These are phyloP conservation scores for Lutjanus erythropterus DNA, from an alignment of 2,113 vertebrate genomes.

Conservation along the genomic window DNA sequence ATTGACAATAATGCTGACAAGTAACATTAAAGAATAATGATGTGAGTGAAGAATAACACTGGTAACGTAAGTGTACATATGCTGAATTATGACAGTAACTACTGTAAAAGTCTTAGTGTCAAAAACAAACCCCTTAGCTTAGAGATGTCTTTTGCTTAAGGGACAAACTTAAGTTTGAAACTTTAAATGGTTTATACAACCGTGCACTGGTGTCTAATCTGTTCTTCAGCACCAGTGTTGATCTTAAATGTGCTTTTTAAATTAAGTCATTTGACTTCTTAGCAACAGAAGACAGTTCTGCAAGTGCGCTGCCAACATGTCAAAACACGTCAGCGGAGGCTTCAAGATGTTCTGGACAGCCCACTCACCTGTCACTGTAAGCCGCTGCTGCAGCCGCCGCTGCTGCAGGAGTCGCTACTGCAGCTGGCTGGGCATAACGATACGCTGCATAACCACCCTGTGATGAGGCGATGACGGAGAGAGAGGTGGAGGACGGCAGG, in stretches of 20 bases:
- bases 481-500: slow-evolving; percentile 40
- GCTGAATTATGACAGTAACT: no score
- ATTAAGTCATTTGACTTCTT: background rate
- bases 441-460: slow-evolving; percentile 99
- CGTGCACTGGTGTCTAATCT: background rate
- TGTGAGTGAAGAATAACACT: no score
- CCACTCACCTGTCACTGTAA: slow-evolving; percentile 96
- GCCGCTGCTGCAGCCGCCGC: slow-evolving; percentile 91
- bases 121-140: no score
- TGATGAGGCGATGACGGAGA: slow-evolving; percentile 56
- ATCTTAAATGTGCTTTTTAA: background rate
- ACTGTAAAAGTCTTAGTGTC: no score
- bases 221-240: background rate
- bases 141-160: no score
- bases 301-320: background rate
- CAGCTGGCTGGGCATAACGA: slow-evolving; percentile 97
- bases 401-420: slow-evolving; percentile 94
- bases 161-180: no score
- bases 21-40: no score
- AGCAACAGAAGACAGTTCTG: background rate
- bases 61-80: no score
- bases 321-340: background rate
- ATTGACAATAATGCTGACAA: no score
- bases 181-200: no score
- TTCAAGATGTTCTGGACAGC: background rate